Evolutionary conservation across 2,888 invertebrate genomes (phyloP).

Genomic region (Idaea dimidiata): DNA sequence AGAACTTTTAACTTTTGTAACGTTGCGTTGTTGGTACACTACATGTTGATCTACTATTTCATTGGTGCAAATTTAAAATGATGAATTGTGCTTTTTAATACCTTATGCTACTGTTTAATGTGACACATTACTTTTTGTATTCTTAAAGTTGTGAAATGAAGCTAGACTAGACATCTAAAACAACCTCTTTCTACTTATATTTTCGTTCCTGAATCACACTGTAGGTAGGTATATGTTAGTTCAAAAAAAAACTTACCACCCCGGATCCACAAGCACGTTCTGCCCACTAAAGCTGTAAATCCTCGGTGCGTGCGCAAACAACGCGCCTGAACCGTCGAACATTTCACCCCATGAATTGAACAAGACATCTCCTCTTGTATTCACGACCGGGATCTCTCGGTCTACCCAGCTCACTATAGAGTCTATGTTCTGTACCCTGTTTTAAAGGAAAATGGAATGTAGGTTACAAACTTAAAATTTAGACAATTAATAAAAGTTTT

Average conservation of each 20-base stretch:
- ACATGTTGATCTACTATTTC: neutral
- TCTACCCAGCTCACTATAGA: conserved; percentile 94
- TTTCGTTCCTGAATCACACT: too few species aligned
- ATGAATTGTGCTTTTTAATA: neutral
- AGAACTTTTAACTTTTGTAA: neutral
- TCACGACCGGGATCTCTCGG: conserved; percentile 94
- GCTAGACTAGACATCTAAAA: too few species aligned
- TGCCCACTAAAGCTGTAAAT: conserved; percentile 97
- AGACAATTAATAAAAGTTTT: too few species aligned
- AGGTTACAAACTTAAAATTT: neutral
- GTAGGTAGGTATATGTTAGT: neutral
- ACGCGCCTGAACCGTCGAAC: conserved; percentile 92
- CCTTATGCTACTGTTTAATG: too few species aligned
- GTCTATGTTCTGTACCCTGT: conserved; percentile 93
- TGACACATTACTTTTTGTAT: too few species aligned
- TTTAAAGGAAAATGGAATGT: conserved; percentile 4
- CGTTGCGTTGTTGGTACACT: neutral
- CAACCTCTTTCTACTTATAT: too few species aligned
- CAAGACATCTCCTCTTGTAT: conserved; percentile 93
- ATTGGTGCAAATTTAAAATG: neutral
- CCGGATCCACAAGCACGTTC: conserved; percentile 92
- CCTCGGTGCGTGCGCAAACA: conserved; percentile 91
- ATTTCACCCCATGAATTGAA: conserved; percentile 97
- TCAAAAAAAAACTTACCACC: conserved; percentile 84
- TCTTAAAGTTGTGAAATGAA: too few species aligned